Conservation (phyloP, 1,140 invertebrate species). For the Carposina sasakii region DNA sequence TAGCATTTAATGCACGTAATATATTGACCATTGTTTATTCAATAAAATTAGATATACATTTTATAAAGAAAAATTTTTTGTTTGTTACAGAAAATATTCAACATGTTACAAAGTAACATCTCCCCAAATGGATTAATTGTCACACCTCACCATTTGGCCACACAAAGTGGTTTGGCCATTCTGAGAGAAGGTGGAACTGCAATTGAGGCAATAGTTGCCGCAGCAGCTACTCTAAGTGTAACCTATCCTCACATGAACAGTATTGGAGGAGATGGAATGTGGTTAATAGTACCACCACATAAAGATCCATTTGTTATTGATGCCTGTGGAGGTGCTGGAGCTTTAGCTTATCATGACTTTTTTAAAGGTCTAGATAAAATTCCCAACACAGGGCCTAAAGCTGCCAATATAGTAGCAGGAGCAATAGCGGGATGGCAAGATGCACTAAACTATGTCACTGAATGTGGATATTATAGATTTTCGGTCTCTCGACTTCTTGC, state of each 20-base stretch:
- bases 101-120: no score
- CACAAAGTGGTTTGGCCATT: constrained; percentile 48
- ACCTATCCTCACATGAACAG: constrained; percentile 59
- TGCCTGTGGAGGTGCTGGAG: constrained; percentile 52
- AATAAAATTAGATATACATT: no score
- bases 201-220: constrained; percentile 55
- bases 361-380: constrained; percentile 35
- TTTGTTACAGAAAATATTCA: no score
- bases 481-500: constrained; percentile 41
- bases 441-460: constrained; percentile 49
- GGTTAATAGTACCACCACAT: constrained; percentile 56
- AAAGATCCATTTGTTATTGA: constrained; percentile 52
- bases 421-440: constrained; percentile 59
- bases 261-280: constrained; percentile 59
- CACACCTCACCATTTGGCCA: constrained; percentile 58
- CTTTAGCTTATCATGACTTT: constrained; percentile 40
- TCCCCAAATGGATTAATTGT: no score
- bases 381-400: constrained; percentile 44
- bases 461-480: constrained; percentile 46
- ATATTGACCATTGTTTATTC: no score
- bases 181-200: constrained; percentile 54
- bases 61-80: no score
- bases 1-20: no score
- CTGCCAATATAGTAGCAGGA: constrained; percentile 52
- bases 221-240: constrained; percentile 54